These are phyloP conservation scores for Phrynocephalus versicolor DNA, from an alignment of 2,113 vertebrate genomes.

Conservation along the genomic window DNA sequence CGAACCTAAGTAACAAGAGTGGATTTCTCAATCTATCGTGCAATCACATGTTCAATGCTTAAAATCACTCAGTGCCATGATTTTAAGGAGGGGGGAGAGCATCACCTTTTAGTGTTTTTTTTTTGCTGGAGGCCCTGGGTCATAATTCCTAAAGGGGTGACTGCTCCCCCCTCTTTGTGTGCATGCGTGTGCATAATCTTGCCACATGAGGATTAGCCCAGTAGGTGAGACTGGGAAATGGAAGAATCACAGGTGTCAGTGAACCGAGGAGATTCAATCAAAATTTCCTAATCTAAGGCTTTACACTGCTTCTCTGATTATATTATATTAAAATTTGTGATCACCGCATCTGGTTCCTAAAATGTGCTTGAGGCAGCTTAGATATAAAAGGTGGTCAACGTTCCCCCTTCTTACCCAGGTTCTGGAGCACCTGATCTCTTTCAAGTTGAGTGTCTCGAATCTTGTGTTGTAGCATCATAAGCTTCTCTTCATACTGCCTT, in stretches of 20 bases:
- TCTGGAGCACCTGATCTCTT: slow-evolving; percentile 95
- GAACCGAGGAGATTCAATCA: background rate
- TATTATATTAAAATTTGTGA: background rate
- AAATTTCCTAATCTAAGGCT: background rate
- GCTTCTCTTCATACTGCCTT: slow-evolving; percentile 96
- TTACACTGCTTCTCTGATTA: background rate
- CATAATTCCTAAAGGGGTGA: too few species aligned
- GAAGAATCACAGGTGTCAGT: background rate
- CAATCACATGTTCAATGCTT: background rate
- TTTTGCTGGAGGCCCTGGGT: background rate
- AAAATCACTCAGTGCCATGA: background rate
- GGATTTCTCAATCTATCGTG: background rate
- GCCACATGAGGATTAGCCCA: background rate
- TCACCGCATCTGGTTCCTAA: background rate
- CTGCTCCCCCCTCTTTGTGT: too few species aligned
- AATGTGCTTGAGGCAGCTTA: background rate
- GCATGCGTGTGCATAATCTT: too few species aligned
- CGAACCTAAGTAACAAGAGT: slow-evolving; percentile 78
- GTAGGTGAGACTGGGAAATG: background rate
- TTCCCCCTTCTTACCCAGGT: slow-evolving; percentile 83
- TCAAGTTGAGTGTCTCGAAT: slow-evolving; percentile 96
- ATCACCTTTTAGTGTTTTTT: background rate
- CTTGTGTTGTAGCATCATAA: slow-evolving; percentile 95
- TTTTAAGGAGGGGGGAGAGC: background rate
- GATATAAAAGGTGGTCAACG: background rate